Evolutionary conservation across 2,797 vertebrate species (phyloP).

Genomic region (Cottoperca gobio): DNA sequence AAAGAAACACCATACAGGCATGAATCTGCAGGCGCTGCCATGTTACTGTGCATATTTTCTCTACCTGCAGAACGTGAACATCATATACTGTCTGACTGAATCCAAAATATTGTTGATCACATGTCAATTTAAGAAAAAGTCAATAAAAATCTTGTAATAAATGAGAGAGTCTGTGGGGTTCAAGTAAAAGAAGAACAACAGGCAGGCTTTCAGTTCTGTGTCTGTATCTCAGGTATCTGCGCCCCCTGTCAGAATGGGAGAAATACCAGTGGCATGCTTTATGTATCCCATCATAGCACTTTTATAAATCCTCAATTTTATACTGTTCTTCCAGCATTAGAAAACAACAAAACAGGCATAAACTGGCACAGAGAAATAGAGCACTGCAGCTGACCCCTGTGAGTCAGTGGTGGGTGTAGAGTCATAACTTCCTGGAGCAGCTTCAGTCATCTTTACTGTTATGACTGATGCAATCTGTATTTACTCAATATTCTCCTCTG

Average conservation of each 20-base stretch:
- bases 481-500: constrained; percentile 11
- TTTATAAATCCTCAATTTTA: constrained; percentile 8
- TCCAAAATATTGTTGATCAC: background rate
- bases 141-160: constrained; percentile 12
- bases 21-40: constrained; percentile 11
- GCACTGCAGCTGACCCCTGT: constrained; percentile 1
- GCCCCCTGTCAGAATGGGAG: background rate
- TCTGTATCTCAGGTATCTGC: too few species aligned
- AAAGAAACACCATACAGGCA: background rate
- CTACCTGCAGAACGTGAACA: constrained; percentile 6
- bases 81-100: background rate
- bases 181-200: background rate
- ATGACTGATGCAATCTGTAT: constrained; percentile 24
- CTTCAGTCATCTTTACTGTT: constrained; percentile 14
- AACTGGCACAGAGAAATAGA: background rate
- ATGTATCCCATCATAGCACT: background rate
- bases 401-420: constrained; percentile 7
- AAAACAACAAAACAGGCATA: background rate
- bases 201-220: background rate
- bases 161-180: background rate
- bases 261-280: background rate
- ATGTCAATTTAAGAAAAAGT: background rate
- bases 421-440: constrained; percentile 7
- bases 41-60: constrained; percentile 1
- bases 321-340: constrained; percentile 3